phyloP scores from a whole-genome alignment of 2,888 invertebrate species.

The Ophraella communa region DNA sequence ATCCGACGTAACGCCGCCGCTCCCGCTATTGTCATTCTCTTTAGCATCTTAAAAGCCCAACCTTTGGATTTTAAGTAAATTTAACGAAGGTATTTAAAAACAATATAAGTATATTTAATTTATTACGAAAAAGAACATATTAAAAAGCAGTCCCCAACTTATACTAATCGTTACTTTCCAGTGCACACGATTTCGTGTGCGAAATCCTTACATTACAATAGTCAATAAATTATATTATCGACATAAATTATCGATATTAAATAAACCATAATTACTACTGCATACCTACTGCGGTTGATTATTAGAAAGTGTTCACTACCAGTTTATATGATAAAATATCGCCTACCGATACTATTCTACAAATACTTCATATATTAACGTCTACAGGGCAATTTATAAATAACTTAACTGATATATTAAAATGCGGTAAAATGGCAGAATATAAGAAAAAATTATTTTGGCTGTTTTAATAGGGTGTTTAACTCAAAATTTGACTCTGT shows the following conservation, averaged over 20 bases:
- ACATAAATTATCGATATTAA: constrained; percentile 7
- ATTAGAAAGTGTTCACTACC: constrained; percentile 17
- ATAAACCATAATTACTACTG: constrained; percentile 10
- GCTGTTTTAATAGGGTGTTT: too few relatives aligned
- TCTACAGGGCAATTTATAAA: neutral
- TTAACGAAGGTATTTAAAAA: neutral
- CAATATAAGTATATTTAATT: neutral
- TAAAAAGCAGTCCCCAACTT: neutral
- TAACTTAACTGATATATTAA: too few relatives aligned
- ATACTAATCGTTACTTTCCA: neutral
- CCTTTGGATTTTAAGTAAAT: neutral
- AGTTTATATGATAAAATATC: constrained; percentile 4
- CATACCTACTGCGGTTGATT: neutral
- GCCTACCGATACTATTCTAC: constrained; percentile 11
- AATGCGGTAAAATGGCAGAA: too few relatives aligned
- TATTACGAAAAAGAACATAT: too few relatives aligned
- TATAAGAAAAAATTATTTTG: too few relatives aligned
- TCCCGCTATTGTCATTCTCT: constrained; percentile 24
- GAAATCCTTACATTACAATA: neutral
- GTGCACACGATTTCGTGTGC: neutral
- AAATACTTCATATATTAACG: constrained; percentile 1
- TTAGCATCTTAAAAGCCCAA: neutral
- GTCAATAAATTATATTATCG: constrained; percentile 1
- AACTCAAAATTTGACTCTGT: too few relatives aligned
- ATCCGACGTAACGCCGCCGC: constrained; percentile 19